Conservation (phyloP, 2,888 invertebrate genomes). For the Phanerotoma sp. region DNA sequence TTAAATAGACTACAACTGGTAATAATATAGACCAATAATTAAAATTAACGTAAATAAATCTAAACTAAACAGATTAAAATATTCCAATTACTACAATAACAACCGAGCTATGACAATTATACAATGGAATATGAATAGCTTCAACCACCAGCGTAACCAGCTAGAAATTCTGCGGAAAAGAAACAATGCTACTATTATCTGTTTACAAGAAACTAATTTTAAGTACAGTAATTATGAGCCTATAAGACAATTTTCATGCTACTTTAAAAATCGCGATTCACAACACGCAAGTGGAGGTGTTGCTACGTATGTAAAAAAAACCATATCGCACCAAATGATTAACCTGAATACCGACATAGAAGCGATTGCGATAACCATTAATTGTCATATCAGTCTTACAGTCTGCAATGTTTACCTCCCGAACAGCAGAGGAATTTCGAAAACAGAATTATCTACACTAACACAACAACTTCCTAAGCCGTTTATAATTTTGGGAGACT, state of each 20-base stretch:
- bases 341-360: too few species aligned
- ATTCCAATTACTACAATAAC: too few species aligned
- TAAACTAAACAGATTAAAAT: too few species aligned
- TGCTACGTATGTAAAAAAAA: conserved; percentile 16
- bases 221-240: background rate
- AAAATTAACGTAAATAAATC: too few species aligned
- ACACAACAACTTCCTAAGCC: conserved; percentile 32
- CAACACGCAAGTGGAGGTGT: conserved; percentile 26
- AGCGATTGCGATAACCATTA: too few species aligned
- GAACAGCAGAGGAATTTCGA: background rate
- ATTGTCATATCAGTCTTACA: conserved; percentile 16
- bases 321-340: too few species aligned
- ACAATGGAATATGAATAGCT: conserved; percentile 24
- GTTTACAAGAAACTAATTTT: conserved; percentile 25
- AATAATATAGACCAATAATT: too few species aligned
- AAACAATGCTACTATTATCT: background rate
- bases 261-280: conserved; percentile 19
- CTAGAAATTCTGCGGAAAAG: background rate
- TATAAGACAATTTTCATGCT: too few species aligned
- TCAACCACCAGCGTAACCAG: conserved; percentile 1
- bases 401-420: conserved; percentile 27
- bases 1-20: too few species aligned
- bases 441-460: conserved; percentile 14
- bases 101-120: background rate
- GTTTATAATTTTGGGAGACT: conserved; percentile 33